Conservation (phyloP, 2,888 invertebrate genomes). For the Drosophila parthenogenetica region DNA sequence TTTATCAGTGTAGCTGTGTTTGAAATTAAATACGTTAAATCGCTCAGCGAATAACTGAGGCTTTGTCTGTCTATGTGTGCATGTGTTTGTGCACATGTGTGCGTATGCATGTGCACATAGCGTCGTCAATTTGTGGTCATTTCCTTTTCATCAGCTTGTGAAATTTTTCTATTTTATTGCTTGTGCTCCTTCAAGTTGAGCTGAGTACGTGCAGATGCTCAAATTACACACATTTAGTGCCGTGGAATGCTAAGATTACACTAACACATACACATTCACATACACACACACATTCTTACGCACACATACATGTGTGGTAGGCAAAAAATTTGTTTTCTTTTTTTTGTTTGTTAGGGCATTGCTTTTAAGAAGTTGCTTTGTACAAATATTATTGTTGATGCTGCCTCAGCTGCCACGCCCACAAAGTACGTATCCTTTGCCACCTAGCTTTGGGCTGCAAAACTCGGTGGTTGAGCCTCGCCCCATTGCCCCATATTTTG, state of each 20-base stretch:
- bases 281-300: neutral
- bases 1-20: constrained; percentile 11
- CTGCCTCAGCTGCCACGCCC: constrained; percentile 18
- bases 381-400: constrained; percentile 48
- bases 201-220: constrained; percentile 70
- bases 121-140: constrained; percentile 78
- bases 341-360: constrained; percentile 38
- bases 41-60: constrained; percentile 36
- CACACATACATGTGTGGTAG: constrained; percentile 4
- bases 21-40: constrained; percentile 78
- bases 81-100: constrained; percentile 6
- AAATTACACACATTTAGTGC: constrained; percentile 37
- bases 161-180: constrained; percentile 59
- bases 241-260: constrained; percentile 57
- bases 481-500: constrained; percentile 55
- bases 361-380: constrained; percentile 52
- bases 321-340: constrained; percentile 14
- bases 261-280: constrained; percentile 7
- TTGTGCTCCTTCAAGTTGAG: constrained; percentile 46
- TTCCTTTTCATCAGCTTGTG: constrained; percentile 77
- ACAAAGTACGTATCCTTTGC: neutral
- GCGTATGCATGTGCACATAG: constrained; percentile 40
- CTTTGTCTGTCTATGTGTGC: neutral
- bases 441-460: neutral
- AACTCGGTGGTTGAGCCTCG: constrained; percentile 51